Evolutionary conservation across 1,140 invertebrate species (phyloP).

Genomic region (Thereuonema tuberculata): DNA sequence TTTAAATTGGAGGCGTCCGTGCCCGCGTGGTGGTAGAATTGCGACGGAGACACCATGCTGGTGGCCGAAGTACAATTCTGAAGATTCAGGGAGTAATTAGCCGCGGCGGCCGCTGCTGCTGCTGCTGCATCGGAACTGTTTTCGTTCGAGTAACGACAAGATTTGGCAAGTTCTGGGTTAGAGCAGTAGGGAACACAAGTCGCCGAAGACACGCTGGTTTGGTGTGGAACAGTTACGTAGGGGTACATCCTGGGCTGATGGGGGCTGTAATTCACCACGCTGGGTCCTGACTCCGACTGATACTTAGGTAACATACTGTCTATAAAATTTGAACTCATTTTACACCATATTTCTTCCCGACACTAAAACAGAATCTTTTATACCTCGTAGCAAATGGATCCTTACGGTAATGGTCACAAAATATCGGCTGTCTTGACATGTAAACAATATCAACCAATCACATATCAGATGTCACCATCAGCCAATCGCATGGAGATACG

Average conservation of each 20-base stretch:
- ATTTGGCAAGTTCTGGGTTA: conserved; percentile 17
- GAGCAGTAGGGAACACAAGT: conserved; percentile 10
- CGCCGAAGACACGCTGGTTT: conserved; percentile 44
- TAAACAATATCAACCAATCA: conserved; percentile 14
- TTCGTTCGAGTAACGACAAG: conserved; percentile 15
- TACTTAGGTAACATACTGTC: conserved; percentile 95
- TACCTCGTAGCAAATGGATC: conserved; percentile 8
- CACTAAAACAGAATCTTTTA: conserved; percentile 14
- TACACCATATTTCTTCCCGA: conserved; percentile 28
- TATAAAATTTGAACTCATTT: conserved; percentile 92
- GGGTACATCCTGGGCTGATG: conserved; percentile 42
- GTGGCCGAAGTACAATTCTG: conserved; percentile 43
- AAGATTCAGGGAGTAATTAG: conserved; percentile 49
- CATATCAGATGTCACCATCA: conserved; percentile 6
- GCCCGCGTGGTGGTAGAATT: conserved; percentile 68
- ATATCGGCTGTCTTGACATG: conserved; percentile 6
- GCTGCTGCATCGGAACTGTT: conserved; percentile 27
- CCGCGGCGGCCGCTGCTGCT: conserved; percentile 36
- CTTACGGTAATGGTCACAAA: conserved; percentile 11
- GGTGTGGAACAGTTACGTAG: conserved; percentile 51
- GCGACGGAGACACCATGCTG: conserved; percentile 45
- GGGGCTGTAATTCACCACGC: conserved; percentile 27
- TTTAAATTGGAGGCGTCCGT: conserved; percentile 23
- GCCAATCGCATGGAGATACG: conserved; percentile 12
- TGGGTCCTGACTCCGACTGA: conserved; percentile 58